Base-by-base conservation (phyloP, 2,888 invertebrate species). In the Gryllus longicercus region DNA sequence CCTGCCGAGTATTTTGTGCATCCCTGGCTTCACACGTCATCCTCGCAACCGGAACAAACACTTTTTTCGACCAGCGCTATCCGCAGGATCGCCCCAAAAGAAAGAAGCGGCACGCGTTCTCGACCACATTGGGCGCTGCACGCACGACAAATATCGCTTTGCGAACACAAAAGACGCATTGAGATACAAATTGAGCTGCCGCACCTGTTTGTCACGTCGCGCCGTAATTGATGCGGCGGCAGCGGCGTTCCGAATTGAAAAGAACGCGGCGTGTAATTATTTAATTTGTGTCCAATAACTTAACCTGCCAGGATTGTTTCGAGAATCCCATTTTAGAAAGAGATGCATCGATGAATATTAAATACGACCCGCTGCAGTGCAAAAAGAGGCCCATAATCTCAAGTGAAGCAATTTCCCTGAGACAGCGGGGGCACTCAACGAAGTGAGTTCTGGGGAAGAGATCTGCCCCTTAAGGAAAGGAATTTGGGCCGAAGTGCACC, bases 101-200 rank as follows among this genome's bases (percentile, higher is more conserved):
- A 63, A 63, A 63, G 63, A 63, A 63, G 63, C 63, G 38, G 38
- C 38, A 38, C 8, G 38, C 38, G 38, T 38, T 38, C 8, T 38
- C 38, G 38, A 38, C 38, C 38, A 38, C 38, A 38, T 38, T 8
- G 38, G 38, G 38, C 38, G 11, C 16, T 16, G 16, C n/a, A 14
- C 63, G 63, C 16, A 63, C 63, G 14, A n/a, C 63, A 63, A n/a
- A 18, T 63, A 18, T 18, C 63, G n/a, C 16, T n/a, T 38, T 18
- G 63, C 63, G 63, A 63, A 63, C n/a, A 63, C 63, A 63, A 63
- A 63, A 63, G 63, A 14, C 63, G 63, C 63, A 63, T 63, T 63
- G 63, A 63, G 63, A 14, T 63, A 63, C 63, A 63, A 63, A 63
- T 63, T 63, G 63, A 63, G 14, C 14, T 8, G 3, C 4, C 63